Evolutionary conservation across 2,797 vertebrate genomes (phyloP), one percentile per base, ranked within the genome.

Genomic region (Antennarius maculatus): DNA sequence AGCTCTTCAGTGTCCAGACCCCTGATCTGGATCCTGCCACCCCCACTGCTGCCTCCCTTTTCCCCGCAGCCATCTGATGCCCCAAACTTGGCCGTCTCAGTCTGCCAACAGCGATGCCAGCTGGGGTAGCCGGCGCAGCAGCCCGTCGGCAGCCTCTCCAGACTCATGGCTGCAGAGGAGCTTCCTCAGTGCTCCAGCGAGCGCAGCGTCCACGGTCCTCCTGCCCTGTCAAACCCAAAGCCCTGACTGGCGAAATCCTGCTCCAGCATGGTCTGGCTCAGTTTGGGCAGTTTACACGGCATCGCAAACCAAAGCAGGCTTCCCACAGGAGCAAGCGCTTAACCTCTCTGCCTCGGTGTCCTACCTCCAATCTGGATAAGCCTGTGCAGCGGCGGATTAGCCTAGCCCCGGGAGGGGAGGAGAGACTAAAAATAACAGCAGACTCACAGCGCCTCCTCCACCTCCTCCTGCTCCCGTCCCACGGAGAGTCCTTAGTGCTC

Each of bases 351-450:
- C 66, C 74, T 68, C 41, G 0, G 48, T 46, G 69, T 73, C 47
- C 71, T 64, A 71, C 79, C 74, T 82, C 73, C 83, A 77, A 79
- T 83, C 77, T 65, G 75, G 81, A 80, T 86, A 70, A 88, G 76
- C 80, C 67, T 61, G 61, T 34, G 70, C 34, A 41, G 58, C 5
- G 27, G 71, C 18, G 69, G 84, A 84, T 86, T 84, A 86, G 69
- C 61, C 23, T 23, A 53, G 69, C 61, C 51, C 54, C 9, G 12
- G 68, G 73, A 65, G 68, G 37, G 72, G 68, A 62, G 69, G 61
- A 56, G 66, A 52, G 49, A 79, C 82, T 88, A 88, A 88, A 86
- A 88, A 88, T 88, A 88, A 83, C 83, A 53, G 51, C 71, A 57
- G 64, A 84, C 80, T 86, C 77, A 79, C 79, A 65, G 72, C 28